Conservation (phyloP, 2,113 vertebrate species). For the Indicator maculatus region DNA sequence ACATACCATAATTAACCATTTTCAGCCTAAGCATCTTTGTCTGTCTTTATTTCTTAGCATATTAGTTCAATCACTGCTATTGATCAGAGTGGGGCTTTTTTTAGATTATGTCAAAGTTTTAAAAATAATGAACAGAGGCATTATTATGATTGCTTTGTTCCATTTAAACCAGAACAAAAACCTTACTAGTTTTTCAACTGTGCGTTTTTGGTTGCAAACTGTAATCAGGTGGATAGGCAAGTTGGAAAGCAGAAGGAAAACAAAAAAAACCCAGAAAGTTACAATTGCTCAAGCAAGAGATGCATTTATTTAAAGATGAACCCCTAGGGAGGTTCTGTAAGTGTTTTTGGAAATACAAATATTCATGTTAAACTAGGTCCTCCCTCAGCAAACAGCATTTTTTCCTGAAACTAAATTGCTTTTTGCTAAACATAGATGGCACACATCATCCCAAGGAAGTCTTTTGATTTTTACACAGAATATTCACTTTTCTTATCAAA, state of each 20-base stretch:
- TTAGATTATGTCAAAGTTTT: neutral
- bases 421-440: neutral
- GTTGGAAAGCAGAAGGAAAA: conserved; percentile 2
- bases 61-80: neutral
- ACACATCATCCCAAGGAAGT: neutral
- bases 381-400: neutral
- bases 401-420: neutral
- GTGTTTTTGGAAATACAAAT: neutral
- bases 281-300: neutral
- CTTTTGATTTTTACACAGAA: neutral
- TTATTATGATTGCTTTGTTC: neutral
- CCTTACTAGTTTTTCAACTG: neutral
- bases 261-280: neutral
- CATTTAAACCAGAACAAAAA: neutral
- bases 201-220: conserved; percentile 3
- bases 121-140: neutral
- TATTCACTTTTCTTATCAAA: neutral
- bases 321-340: neutral
- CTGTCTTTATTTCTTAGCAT: neutral
- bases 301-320: neutral
- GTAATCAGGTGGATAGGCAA: conserved; percentile 12
- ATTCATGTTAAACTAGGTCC: neutral
- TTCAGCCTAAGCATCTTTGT: neutral
- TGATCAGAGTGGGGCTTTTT: neutral
- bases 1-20: neutral